These are phyloP conservation scores for Antedon mediterranea DNA, from an alignment of 53 echinoderm and acorn worm genomes.

Conservation along the genomic window DNA sequence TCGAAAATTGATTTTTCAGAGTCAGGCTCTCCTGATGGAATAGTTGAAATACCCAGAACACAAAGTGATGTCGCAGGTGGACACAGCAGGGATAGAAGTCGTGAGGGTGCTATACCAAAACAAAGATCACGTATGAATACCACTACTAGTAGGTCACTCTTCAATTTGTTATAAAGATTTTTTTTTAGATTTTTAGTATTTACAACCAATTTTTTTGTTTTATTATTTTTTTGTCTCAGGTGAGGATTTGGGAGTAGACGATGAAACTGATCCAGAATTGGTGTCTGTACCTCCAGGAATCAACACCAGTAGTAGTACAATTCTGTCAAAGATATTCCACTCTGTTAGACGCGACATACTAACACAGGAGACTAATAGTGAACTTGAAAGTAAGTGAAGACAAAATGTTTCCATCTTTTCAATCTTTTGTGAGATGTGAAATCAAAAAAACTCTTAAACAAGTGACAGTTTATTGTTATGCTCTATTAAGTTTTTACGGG, in stretches of 20 bases:
- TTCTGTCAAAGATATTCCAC: not conserved
- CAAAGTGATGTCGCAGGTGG: conserved; percentile 1
- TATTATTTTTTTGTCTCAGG: not conserved
- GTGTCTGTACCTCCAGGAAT: not conserved
- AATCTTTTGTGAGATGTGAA: no score
- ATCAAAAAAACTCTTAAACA: no score
- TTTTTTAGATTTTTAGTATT: no score
- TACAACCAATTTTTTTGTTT: no score
- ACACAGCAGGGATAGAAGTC: conserved; percentile 32
- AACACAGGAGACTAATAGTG: not conserved
- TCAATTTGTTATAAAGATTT: no score
- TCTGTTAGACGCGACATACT: not conserved
- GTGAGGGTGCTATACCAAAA: conserved; percentile 92
- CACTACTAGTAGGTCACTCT: conserved; percentile 20
- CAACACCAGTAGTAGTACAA: not conserved
- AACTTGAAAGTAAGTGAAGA: not conserved
- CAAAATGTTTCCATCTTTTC: no score
- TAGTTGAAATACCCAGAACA: conserved; percentile 6
- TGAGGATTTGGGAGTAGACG: not conserved
- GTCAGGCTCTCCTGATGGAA: not conserved
- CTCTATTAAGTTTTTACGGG: no score
- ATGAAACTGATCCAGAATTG: not conserved
- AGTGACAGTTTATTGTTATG: no score
- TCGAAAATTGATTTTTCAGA: not conserved
- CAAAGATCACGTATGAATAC: conserved; percentile 29